These are phyloP conservation scores for Cylas formicarius DNA, from an alignment of 1,140 invertebrate genomes.

Conservation along the genomic window DNA sequence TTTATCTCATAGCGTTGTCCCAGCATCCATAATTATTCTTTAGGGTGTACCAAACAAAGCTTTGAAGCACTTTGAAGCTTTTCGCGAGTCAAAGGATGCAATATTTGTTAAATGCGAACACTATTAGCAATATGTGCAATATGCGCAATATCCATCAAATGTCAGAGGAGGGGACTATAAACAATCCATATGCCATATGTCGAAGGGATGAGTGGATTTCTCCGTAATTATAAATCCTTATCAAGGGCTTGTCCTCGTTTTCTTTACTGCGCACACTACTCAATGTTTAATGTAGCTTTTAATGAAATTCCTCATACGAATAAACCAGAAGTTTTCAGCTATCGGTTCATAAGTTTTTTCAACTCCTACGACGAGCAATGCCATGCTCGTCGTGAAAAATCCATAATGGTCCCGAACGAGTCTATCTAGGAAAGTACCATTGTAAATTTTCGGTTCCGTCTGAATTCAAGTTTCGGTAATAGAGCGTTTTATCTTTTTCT, in stretches of 20 bases:
- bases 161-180: slow-evolving; percentile 26
- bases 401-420: slow-evolving; percentile 20
- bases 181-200: slow-evolving; percentile 30
- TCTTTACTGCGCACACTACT: slow-evolving; percentile 25
- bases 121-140: slow-evolving; percentile 13
- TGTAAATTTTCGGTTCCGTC: slow-evolving; percentile 4
- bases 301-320: slow-evolving; percentile 21
- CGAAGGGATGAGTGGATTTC: slow-evolving; percentile 28
- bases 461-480: background rate
- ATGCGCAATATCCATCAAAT: too few species aligned
- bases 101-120: slow-evolving; percentile 12
- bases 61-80: slow-evolving; percentile 1
- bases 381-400: slow-evolving; percentile 31
- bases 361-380: slow-evolving; percentile 14
- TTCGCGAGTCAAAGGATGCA: slow-evolving; percentile 2
- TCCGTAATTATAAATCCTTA: slow-evolving; percentile 13
- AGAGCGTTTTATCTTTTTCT: slow-evolving; percentile 12
- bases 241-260: slow-evolving; percentile 9
- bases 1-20: too few species aligned
- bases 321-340: slow-evolving; percentile 30
- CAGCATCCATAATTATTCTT: slow-evolving; percentile 25
- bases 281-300: slow-evolving; percentile 32
- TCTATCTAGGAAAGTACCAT: too few species aligned
- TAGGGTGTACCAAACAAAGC: slow-evolving; percentile 17
- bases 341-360: slow-evolving; percentile 26